Base-by-base conservation (phyloP, 2,113 vertebrate genomes). In the Esox niger region DNA sequence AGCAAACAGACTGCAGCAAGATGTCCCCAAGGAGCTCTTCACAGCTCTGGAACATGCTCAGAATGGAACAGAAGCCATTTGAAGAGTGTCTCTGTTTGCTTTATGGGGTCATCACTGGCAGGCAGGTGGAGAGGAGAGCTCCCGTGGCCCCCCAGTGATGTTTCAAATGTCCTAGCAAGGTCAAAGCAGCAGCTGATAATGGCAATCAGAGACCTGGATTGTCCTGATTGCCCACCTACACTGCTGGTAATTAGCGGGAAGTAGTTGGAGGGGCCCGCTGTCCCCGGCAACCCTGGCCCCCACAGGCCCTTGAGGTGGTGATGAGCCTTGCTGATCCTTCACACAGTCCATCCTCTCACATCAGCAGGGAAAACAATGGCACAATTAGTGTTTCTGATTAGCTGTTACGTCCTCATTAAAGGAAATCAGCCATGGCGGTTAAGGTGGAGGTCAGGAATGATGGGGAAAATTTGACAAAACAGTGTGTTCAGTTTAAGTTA, bases 101-200 rank as follows among this genome's bases (percentile, higher is more conserved):
- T 27, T 33, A 31, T 15, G 26, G 62, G n/a, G 26, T 27, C 69
- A 25, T 52, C 31, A 57, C 5, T 21, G n/a, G 74, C 20, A 59
- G 30, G 52, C 27, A 63, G 59, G 35, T 64, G 15, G 55, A 57
- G 55, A 56, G 21, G 26, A 13, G 15, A 62, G 43, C 3, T 43
- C 5, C 38, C 17, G 3, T 4, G 15, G 38, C n/a, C n/a, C 59
- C 70, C 75, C 63, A 57, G 70, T 68, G 60, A 55, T 49, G 69
- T 68, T 75, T 81, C 70, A 77, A 68, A 73, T 67, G 68, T 79
- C 59, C 70, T 38, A 65, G 62, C 77, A 77, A 84, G 78, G 78
- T 84, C 76, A 85, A 43, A 63, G 47, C 75, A 69, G 67, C 73
- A 79, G 74, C 78, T 77, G 82, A 9, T 31, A 83, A 83, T 81